Base-by-base conservation (phyloP, 2,888 invertebrate genomes). In the Parnassius glacialis region DNA sequence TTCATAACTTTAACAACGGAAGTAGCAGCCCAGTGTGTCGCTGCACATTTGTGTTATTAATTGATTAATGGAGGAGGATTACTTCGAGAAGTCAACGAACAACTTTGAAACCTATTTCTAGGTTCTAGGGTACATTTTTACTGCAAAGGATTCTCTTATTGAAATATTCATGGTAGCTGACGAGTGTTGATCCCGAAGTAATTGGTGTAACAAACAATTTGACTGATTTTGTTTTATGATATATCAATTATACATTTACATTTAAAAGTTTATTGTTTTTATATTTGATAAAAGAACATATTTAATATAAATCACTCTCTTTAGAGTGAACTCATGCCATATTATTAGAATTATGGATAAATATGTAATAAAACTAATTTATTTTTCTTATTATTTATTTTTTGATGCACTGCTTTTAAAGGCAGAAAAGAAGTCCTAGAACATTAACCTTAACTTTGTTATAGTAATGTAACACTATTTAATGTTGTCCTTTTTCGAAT, bases 21-120 rank as follows among this genome's bases (percentile, higher is more conserved):
- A 90, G 90, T 85, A 87, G 85, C 78, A 83, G 87, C 88, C 87
- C 84, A 85, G 87, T 86, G 89, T 89, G 90, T 87, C 89, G 59
- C 87, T 88, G 81, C 85, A 85, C 87, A 84, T 89, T 90, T 87
- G 87, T 88, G 90, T 90, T 90, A 91, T 90, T 90, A 90, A 90
- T 90, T 90, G 91, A 90, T 91, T 91, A 90, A 91, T 91, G 87
- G 84, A 82, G 79, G 81, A 83, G 89, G 87, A 90, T 90, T 87
- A 87, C 84, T 51, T 41, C 45, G 13, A 16, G 1, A 42, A 51
- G 10, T 20, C 10, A 9, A 41, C 55, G 52, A 45, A 50, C 44
- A 51, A 62, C 20, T 59, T 59, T 55, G 20, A 52, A 13, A 11
- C 51, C n/a, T 62, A 5, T 59, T 55, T 13, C 5, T 13, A 12